phyloP scores from a whole-genome alignment of 2,113 vertebrate species.

The Zosterops lateralis region DNA sequence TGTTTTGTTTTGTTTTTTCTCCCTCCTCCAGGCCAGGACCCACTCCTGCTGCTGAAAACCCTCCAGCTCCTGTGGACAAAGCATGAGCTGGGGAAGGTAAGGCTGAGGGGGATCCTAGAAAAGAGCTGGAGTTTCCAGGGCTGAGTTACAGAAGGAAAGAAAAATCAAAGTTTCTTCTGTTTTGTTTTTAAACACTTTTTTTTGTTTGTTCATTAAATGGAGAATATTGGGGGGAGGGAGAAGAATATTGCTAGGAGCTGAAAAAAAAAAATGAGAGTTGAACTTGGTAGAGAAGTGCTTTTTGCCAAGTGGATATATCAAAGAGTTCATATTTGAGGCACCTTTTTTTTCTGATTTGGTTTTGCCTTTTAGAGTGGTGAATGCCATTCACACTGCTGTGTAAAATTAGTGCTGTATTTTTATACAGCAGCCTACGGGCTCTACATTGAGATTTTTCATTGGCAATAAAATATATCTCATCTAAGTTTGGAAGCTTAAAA shows the following conservation, averaged over 20 bases:
- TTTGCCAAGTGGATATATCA: background rate
- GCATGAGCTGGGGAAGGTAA: constrained; percentile 65
- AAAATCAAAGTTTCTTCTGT: constrained; percentile 33
- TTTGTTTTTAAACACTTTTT: constrained; percentile 22
- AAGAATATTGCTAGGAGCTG: background rate
- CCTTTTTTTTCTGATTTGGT: background rate
- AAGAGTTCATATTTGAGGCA: background rate
- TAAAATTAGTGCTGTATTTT: constrained; percentile 5
- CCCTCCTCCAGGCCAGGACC: constrained; percentile 48
- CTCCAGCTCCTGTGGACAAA: constrained; percentile 58
- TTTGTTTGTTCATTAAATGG: background rate
- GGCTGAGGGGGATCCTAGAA: background rate
- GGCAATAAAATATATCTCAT: background rate
- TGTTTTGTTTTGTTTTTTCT: background rate
- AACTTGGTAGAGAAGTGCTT: background rate
- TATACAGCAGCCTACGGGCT: background rate
- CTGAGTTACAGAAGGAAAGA: background rate
- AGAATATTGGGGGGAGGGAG: background rate
- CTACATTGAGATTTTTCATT: background rate
- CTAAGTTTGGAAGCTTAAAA: background rate
- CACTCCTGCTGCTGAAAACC: constrained; percentile 12
- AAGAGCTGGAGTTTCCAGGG: constrained; percentile 21
- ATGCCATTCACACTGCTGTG: background rate
- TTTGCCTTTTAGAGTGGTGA: constrained; percentile 15
- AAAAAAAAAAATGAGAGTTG: background rate